A percentile compares a stretch with the other conserved stretches of the same genome.
phyloP scores from a whole-genome alignment of 2,113 vertebrate species.

The Apteryx owenii region DNA sequence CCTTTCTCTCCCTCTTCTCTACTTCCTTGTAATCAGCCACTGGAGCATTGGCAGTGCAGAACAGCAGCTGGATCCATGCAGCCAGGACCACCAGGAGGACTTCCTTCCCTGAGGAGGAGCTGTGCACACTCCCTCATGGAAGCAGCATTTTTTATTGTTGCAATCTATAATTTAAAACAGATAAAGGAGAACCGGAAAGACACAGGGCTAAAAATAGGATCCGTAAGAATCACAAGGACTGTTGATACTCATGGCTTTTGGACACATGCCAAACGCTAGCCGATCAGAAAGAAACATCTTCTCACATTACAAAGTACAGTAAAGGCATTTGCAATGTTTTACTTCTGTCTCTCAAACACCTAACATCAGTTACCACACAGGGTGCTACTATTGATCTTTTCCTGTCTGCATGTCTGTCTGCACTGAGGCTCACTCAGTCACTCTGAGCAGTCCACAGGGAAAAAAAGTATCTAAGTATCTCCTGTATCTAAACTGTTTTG shows the following conservation, averaged over 20 bases:
- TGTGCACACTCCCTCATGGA: background rate
- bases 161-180: conserved; percentile 3
- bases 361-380: background rate
- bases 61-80: background rate
- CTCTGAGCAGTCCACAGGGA: background rate
- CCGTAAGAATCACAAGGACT: conserved; percentile 3
- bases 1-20: background rate
- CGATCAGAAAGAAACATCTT: background rate
- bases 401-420: background rate
- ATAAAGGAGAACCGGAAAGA: conserved; percentile 28
- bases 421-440: background rate
- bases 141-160: background rate
- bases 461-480: background rate
- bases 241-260: conserved; percentile 26
- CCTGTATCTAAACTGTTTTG: background rate
- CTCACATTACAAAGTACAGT: conserved; percentile 29
- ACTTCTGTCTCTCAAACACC: conserved; percentile 9
- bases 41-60: background rate
- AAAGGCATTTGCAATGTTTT: background rate
- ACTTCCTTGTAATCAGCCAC: background rate
- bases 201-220: conserved; percentile 44
- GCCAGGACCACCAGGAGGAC: background rate
- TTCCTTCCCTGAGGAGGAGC: background rate
- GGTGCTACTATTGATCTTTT: background rate
- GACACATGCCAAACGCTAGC: background rate